These are phyloP conservation scores for Neomonachus schauinslandi DNA, from an alignment of 2,113 vertebrate genomes.

Conservation along the genomic window DNA sequence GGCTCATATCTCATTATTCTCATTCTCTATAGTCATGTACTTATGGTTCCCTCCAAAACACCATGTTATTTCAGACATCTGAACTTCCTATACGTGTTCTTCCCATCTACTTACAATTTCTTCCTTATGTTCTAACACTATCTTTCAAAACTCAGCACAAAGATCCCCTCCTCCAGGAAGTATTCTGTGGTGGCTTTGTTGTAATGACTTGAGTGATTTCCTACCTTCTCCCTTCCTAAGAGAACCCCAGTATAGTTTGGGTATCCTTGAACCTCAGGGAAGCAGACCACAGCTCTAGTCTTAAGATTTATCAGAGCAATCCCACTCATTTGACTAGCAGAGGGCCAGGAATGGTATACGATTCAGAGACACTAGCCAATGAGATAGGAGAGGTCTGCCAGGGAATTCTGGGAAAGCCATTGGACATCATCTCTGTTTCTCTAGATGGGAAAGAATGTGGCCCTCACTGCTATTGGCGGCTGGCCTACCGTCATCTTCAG, in stretches of 20 bases:
- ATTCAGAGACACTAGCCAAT: not conserved
- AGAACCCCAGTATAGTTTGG: not conserved
- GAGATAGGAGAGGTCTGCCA: not conserved
- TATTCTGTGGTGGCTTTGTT: not conserved
- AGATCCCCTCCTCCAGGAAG: not conserved
- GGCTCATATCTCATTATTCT: not conserved
- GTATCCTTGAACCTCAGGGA: not conserved
- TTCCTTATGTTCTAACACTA: not conserved
- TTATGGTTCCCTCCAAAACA: not conserved
- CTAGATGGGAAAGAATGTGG: not conserved
- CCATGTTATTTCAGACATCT: not conserved
- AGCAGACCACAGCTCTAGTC: not conserved
- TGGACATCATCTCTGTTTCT: not conserved
- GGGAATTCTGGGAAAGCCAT: not conserved
- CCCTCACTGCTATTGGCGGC: not conserved
- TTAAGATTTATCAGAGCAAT: not conserved
- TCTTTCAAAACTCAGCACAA: not conserved
- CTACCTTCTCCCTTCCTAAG: not conserved
- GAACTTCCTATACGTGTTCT: not conserved
- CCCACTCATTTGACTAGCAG: not conserved
- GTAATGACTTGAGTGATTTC: not conserved
- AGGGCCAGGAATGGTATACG: not conserved
- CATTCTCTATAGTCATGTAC: rapidly evolving
- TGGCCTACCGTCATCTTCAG: not conserved
- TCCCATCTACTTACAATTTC: not conserved